These are phyloP conservation scores for Dasysyrphus albostriatus DNA, from an alignment of 2,888 invertebrate species.

Conservation along the genomic window DNA sequence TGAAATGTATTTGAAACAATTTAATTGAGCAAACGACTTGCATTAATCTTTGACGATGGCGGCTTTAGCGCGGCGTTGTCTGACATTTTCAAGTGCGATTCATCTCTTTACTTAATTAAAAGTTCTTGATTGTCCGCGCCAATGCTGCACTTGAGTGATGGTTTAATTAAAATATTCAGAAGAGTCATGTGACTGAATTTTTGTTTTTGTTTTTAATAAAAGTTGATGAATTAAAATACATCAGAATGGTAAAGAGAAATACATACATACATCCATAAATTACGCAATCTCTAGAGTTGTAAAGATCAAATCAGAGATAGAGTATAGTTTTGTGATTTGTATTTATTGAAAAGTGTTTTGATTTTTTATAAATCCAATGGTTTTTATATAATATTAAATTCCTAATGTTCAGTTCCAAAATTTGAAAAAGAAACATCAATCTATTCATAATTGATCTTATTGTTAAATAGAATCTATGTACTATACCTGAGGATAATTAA, in stretches of 20 bases:
- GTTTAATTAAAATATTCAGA: conserved; percentile 62
- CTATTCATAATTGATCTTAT: no score
- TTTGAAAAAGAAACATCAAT: no score
- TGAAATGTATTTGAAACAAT: conserved; percentile 70
- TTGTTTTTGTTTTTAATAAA: conserved; percentile 1
- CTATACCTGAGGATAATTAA: no score
- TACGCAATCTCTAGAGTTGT: not conserved
- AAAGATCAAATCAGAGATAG: not conserved
- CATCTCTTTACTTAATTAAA: conserved; percentile 69
- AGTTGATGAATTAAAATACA: conserved; percentile 10
- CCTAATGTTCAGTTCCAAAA: no score
- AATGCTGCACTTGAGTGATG: conserved; percentile 50
- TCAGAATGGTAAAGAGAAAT: not conserved
- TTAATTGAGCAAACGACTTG: conserved; percentile 68
- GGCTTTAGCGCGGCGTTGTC: conserved; percentile 29
- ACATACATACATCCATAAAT: no score
- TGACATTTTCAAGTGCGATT: conserved; percentile 67
- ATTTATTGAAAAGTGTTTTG: no score
- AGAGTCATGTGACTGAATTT: conserved; percentile 12
- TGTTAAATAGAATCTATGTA: no score
- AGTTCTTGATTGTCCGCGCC: conserved; percentile 52
- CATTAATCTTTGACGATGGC: conserved; percentile 57
- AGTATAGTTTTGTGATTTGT: not conserved
- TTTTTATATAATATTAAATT: no score
- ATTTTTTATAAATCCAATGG: no score